Conservation (phyloP, 2,113 vertebrate genomes). For the Chinchilla lanigera region DNA sequence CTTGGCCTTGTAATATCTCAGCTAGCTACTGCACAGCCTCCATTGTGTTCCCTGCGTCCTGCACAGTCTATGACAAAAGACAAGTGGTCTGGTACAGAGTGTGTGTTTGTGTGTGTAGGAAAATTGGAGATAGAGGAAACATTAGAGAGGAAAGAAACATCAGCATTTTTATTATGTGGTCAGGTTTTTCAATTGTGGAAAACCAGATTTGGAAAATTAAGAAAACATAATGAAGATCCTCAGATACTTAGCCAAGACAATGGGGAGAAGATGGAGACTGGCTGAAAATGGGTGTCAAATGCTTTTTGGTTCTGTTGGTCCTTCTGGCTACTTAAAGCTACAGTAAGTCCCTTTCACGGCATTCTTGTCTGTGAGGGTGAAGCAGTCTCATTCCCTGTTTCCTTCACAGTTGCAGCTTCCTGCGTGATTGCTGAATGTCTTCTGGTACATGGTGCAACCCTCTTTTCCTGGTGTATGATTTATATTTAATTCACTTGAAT, state of each 20-base stretch:
- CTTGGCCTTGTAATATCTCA: not conserved
- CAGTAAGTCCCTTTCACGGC: not conserved
- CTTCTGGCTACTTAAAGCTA: not conserved
- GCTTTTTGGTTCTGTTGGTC: not conserved
- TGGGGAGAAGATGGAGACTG: not conserved
- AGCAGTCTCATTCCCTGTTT: not conserved
- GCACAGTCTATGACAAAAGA: not conserved
- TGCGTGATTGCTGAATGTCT: not conserved
- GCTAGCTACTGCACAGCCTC: not conserved
- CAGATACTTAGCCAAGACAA: not conserved
- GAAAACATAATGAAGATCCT: not conserved
- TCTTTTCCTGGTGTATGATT: not conserved
- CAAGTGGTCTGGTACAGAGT: not conserved
- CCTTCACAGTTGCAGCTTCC: not conserved
- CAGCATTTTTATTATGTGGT: not conserved
- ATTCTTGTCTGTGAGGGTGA: not conserved
- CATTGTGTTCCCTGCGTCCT: not conserved
- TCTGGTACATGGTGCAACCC: not conserved
- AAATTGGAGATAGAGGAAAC: not conserved
- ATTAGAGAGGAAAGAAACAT: not conserved
- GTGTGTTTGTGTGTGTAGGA: not conserved
- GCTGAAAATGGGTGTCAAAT: not conserved
- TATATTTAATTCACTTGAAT: not conserved
- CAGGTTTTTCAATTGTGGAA: not conserved
- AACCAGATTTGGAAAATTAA: not conserved